These are phyloP conservation scores for Amphiduros pacificus DNA, from an alignment of 2,888 invertebrate species.

Conservation along the genomic window DNA sequence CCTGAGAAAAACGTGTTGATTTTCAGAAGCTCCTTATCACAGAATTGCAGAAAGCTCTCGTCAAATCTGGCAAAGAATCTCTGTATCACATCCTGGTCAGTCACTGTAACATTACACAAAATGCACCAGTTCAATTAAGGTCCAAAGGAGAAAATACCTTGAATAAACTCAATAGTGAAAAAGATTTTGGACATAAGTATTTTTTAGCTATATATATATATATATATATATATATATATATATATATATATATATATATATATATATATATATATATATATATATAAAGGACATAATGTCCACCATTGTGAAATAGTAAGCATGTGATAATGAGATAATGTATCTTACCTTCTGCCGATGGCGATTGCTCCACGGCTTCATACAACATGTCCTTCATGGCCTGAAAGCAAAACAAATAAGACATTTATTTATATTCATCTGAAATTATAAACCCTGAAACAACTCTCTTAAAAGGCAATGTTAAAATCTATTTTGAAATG, in stretches of 20 bases:
- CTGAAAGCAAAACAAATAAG: slow-evolving; percentile 67
- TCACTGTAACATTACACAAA: slow-evolving; percentile 62
- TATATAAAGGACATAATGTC: neutral
- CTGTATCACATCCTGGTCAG: slow-evolving; percentile 83
- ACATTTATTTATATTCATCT: too few species aligned
- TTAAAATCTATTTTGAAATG: too few species aligned
- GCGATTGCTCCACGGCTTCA: slow-evolving; percentile 85
- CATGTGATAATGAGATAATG: neutral
- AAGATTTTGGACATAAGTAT: too few species aligned
- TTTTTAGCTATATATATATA: too few species aligned
- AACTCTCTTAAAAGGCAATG: too few species aligned
- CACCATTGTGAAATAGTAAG: too few species aligned
- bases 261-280: neutral
- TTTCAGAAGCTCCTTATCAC: slow-evolving; percentile 92
- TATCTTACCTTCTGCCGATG: slow-evolving; percentile 72
- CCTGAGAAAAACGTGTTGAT: slow-evolving; percentile 96
- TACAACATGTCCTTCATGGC: slow-evolving; percentile 96
- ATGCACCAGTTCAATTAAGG: neutral
- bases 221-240: too few species aligned
- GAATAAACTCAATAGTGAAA: neutral
- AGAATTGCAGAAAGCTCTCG: slow-evolving; percentile 91
- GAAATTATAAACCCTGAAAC: too few species aligned
- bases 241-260: neutral
- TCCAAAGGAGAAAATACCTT: neutral
- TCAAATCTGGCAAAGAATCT: slow-evolving; percentile 91